Conservation (phyloP, 2,888 invertebrate genomes). For the Dryococelus australis region DNA sequence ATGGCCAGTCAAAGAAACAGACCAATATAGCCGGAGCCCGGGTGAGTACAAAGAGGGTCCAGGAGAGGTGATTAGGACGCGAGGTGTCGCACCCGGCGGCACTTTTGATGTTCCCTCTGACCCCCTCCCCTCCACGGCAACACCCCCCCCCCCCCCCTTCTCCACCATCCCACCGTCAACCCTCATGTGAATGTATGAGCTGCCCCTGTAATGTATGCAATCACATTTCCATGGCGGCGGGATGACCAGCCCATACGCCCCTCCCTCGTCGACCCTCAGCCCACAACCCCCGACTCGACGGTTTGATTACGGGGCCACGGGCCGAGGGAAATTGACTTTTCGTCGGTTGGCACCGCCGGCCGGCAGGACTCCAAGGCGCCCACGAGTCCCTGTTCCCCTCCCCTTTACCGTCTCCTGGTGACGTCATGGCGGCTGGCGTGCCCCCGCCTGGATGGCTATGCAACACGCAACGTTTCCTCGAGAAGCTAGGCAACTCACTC, state of each 20-base stretch:
- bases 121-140: not conserved
- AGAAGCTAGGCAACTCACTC: not conserved
- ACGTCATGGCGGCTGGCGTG: not conserved
- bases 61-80: constrained; percentile 8
- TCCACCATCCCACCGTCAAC: no score
- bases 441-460: not conserved
- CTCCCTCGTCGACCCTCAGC: not conserved
- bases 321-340: constrained; percentile 7
- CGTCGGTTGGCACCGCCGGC: constrained; percentile 10
- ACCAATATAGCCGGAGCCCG: not conserved
- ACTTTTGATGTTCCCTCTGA: constrained; percentile 3
- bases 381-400: not conserved
- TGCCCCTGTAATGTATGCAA: constrained; percentile 41
- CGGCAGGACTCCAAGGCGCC: constrained; percentile 16
- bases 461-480: not conserved
- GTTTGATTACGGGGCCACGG: constrained; percentile 3
- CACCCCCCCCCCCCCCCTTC: not conserved
- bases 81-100: constrained; percentile 16
- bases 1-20: constrained; percentile 5
- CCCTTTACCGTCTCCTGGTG: not conserved
- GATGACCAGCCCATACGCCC: not conserved
- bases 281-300: not conserved
- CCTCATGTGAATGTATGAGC: constrained; percentile 38
- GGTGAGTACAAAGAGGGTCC: constrained; percentile 1
- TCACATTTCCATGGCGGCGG: constrained; percentile 29